These are phyloP conservation scores for Talpa occidentalis DNA, from an alignment of 2,113 vertebrate genomes.

Conservation along the genomic window DNA sequence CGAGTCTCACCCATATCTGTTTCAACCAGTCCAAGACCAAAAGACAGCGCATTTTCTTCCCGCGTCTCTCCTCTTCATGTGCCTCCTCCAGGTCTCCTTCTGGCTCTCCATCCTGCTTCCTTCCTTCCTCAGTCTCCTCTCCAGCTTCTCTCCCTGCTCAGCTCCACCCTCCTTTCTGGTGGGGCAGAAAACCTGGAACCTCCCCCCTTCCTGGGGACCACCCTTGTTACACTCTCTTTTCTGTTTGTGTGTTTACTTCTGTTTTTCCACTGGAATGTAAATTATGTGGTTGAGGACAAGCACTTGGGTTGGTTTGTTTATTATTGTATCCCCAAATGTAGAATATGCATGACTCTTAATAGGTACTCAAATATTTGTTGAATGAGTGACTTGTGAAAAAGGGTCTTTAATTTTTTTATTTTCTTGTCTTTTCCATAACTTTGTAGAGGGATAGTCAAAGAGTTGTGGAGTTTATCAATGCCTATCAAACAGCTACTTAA, in stretches of 20 bases:
- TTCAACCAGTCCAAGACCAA: too few relatives aligned
- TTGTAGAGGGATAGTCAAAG: slow-evolving; percentile 6
- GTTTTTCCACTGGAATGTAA: not conserved
- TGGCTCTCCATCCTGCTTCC: too few relatives aligned
- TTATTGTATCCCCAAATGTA: not conserved
- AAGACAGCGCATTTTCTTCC: too few relatives aligned
- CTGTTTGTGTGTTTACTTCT: not conserved
- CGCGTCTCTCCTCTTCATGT: too few relatives aligned
- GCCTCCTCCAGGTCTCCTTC: too few relatives aligned
- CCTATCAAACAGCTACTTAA: not conserved
- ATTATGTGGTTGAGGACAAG: not conserved
- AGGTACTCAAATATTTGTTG: not conserved
- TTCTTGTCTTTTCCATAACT: not conserved
- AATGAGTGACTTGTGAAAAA: not conserved
- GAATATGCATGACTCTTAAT: not conserved
- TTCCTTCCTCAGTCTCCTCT: too few relatives aligned
- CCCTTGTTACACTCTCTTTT: too few relatives aligned
- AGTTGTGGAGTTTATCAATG: not conserved
- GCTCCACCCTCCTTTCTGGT: too few relatives aligned
- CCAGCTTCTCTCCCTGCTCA: too few relatives aligned
- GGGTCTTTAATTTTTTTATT: not conserved
- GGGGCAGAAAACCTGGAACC: too few relatives aligned
- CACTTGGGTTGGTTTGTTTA: not conserved
- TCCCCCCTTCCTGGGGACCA: too few relatives aligned
- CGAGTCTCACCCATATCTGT: too few relatives aligned